Base-by-base conservation (phyloP, 2,888 invertebrate species). In the Acanthoscelides obtectus region DNA sequence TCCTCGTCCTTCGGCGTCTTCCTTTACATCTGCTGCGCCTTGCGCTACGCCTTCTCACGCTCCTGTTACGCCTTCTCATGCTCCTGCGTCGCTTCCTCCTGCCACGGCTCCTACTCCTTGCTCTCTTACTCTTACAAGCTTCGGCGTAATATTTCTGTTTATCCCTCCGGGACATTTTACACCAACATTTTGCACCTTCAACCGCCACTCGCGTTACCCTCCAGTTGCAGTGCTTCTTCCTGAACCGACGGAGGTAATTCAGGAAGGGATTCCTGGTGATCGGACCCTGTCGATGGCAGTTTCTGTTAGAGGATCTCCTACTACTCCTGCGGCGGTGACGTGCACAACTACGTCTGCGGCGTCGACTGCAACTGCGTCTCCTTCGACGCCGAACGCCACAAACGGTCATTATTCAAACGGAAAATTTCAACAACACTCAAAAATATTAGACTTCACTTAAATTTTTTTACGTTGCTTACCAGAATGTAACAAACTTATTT, bases 161-260 rank as follows among this genome's bases (percentile, higher is more conserved):
- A 17, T 75, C 69, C 21, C 72, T 22, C 0, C 74, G 72, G 67
- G 70, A 75, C 78, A 82, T 75, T 22, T 71, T 22, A 71, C 81
- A 80, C 83, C 83, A 83, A 45, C 75, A 75, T 73, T 79, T 79
- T 0, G 82, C 83, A 17, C 82, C 83, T 72, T 83, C 82, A 2
- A 82, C 77, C 0, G 82, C 83, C 6, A 83, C 75, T 74, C 81
- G 80, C 2, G 71, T 70, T n/a, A 78, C 79, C 4, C 77, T 73
- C 81, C 81, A 81, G 3, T 78, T 78, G 69, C 80, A 78, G 69
- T 82, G 80, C 66, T 79, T 79, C 22, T 67, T 72, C 20, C 82
- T 74, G 73, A 80, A 82, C n/a, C 77, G 70, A 21, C 81, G 71
- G 72, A 83, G 71, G 71, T 78, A 83, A 72, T 82, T 82, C 64